These are phyloP conservation scores for Nasonia giraulti DNA, from an alignment of 1,140 invertebrate genomes.

Conservation along the genomic window DNA sequence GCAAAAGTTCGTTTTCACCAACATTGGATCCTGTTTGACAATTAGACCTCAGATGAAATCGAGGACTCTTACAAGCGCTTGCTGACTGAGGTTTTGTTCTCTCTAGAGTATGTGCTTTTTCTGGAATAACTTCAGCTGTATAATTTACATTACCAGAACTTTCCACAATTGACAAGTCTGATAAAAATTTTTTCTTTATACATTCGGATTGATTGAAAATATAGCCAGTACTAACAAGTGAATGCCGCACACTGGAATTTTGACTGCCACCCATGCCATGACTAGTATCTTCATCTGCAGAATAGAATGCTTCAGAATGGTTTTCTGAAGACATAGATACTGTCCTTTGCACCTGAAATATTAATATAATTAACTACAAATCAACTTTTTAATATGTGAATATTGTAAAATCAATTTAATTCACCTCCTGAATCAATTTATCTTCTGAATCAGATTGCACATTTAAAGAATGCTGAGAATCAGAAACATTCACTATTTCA, in stretches of 20 bases:
- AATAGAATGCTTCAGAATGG: slow-evolving; percentile 92
- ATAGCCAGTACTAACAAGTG: slow-evolving; percentile 73
- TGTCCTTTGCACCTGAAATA: slow-evolving; percentile 82
- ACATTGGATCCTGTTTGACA: slow-evolving; percentile 56
- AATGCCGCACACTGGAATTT: slow-evolving; percentile 80
- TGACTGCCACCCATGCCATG: slow-evolving; percentile 74
- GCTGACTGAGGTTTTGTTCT: slow-evolving; percentile 62
- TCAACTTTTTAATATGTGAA: not conserved
- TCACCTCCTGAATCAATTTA: slow-evolving; percentile 72
- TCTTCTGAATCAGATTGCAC: slow-evolving; percentile 76
- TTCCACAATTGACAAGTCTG: slow-evolving; percentile 74
- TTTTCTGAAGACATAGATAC: slow-evolving; percentile 91
- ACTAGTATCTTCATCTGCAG: slow-evolving; percentile 89
- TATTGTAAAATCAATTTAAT: not conserved
- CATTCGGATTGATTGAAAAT: slow-evolving; percentile 72
- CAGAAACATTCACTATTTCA: slow-evolving; percentile 75
- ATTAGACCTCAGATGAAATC: slow-evolving; percentile 56
- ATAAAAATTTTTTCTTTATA: slow-evolving; percentile 75
- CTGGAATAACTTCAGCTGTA: slow-evolving; percentile 50
- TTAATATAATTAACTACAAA: not conserved
- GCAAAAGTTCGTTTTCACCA: slow-evolving; percentile 62
- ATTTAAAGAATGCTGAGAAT: slow-evolving; percentile 78
- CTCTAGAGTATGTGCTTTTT: slow-evolving; percentile 69
- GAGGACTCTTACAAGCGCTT: slow-evolving; percentile 59
- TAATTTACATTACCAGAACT: slow-evolving; percentile 71